A percentile compares a stretch with the other conserved stretches of the same genome.
Evolutionary conservation across 2,888 invertebrate species (phyloP).

Genomic region (Meandrusa payeni): DNA sequence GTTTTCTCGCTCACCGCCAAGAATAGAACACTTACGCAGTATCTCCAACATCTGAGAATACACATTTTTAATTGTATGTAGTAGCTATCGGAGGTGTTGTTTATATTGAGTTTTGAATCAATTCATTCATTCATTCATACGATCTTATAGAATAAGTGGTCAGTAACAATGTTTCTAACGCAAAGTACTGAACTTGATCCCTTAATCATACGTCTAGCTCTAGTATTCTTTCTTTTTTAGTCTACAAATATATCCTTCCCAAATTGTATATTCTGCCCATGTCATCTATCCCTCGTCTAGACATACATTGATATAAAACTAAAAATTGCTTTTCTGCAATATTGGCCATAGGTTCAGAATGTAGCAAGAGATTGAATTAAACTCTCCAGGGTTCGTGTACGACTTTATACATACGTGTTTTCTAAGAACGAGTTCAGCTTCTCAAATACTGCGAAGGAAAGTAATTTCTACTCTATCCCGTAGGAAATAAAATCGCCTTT

Average conservation of each 20-base stretch:
- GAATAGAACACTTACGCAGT: no score
- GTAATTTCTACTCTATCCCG: background rate
- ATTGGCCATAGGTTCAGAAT: conserved; percentile 6
- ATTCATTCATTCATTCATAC: background rate
- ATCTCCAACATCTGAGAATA: no score
- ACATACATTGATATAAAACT: background rate
- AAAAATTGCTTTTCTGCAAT: background rate
- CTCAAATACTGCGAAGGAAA: background rate
- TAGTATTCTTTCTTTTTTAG: no score
- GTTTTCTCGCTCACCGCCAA: no score
- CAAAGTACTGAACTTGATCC: no score
- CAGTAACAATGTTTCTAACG: no score
- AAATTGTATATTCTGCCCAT: no score
- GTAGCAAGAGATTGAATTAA: conserved; percentile 7
- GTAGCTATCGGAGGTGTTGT: no score
- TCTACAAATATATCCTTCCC: no score
- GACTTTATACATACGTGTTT: conserved; percentile 4
- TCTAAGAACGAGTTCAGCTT: conserved; percentile 5
- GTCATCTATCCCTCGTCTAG: background rate
- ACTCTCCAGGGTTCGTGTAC: background rate
- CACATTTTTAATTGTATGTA: no score
- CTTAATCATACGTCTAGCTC: no score
- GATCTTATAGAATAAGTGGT: no score
- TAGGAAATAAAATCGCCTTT: background rate
- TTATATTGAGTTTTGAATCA: background rate